phyloP scores from a whole-genome alignment of 2,797 vertebrate species.

The Alectoris magna region DNA sequence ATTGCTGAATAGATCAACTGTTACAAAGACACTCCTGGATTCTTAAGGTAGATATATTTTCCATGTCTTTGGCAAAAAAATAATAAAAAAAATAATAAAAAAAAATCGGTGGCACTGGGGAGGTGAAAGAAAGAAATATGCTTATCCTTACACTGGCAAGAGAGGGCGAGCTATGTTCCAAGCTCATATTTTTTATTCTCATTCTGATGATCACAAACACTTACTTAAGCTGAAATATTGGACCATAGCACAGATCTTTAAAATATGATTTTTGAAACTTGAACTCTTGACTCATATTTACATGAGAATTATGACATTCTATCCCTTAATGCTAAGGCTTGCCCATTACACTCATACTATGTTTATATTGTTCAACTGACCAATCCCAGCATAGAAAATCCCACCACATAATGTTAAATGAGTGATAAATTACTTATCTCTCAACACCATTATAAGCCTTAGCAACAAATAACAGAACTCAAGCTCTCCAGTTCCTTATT shows the following conservation, averaged over 20 bases:
- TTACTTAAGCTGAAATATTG: conserved; percentile 56
- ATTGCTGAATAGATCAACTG: neutral
- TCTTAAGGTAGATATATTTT: conserved; percentile 52
- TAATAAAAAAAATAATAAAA: neutral
- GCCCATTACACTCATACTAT: neutral
- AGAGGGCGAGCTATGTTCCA: conserved; percentile 47
- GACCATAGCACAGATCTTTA: neutral
- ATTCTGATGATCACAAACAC: conserved; percentile 67
- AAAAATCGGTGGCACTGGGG: neutral
- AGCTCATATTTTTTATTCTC: conserved; percentile 43
- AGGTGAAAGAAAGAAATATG: conserved; percentile 50
- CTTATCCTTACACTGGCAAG: conserved; percentile 48
- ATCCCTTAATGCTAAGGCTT: conserved; percentile 18
- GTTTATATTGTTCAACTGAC: neutral
- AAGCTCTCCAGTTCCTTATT: neutral
- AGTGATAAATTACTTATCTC: conserved; percentile 35
- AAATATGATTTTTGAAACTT: conserved; percentile 52
- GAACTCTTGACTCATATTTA: conserved; percentile 54
- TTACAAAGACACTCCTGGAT: conserved; percentile 44
- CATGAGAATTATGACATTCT: conserved; percentile 32
- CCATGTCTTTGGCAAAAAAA: neutral
- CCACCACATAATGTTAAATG: neutral
- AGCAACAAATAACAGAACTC: conserved; percentile 26
- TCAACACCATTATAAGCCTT: conserved; percentile 15
- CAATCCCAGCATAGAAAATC: neutral